These are phyloP conservation scores for Cryptophagus acutangulus DNA, from an alignment of 2,888 invertebrate species.

Conservation along the genomic window DNA sequence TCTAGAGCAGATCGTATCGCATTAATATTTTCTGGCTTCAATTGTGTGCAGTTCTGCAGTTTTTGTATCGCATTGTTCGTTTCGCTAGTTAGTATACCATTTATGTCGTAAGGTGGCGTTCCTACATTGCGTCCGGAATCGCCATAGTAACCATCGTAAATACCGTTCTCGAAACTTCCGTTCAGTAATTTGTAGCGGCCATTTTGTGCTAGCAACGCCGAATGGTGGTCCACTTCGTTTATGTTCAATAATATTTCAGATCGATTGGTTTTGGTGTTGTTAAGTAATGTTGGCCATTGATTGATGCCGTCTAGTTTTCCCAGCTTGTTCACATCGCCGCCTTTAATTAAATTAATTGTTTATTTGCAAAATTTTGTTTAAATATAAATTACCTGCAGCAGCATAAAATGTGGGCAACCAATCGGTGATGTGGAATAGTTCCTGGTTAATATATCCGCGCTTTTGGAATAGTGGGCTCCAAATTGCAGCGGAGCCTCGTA, in stretches of 20 bases:
- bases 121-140: constrained; percentile 29
- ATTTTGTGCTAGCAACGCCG: constrained; percentile 38
- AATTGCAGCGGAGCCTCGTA: constrained; percentile 70
- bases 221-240: constrained; percentile 38
- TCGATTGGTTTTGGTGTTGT: constrained; percentile 24
- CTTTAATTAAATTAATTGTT: constrained; percentile 26
- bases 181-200: constrained; percentile 41
- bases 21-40: constrained; percentile 24
- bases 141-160: constrained; percentile 33
- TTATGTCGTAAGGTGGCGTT: constrained; percentile 31
- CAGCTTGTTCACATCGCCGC: constrained; percentile 42
- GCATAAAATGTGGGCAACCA: constrained; percentile 70
- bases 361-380: constrained; percentile 8
- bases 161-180: constrained; percentile 32
- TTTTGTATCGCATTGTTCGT: constrained; percentile 33
- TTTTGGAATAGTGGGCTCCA: constrained; percentile 63
- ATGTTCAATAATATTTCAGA: constrained; percentile 38
- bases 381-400: constrained; percentile 31
- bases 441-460: constrained; percentile 53
- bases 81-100: constrained; percentile 30
- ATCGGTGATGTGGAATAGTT: constrained; percentile 75
- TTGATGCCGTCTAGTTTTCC: constrained; percentile 43
- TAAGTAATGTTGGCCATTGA: constrained; percentile 40
- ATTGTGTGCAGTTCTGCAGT: constrained; percentile 11
- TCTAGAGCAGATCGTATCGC: constrained; percentile 23